phyloP scores from a whole-genome alignment of 2,113 vertebrate genomes.

The Callipepla squamata region DNA sequence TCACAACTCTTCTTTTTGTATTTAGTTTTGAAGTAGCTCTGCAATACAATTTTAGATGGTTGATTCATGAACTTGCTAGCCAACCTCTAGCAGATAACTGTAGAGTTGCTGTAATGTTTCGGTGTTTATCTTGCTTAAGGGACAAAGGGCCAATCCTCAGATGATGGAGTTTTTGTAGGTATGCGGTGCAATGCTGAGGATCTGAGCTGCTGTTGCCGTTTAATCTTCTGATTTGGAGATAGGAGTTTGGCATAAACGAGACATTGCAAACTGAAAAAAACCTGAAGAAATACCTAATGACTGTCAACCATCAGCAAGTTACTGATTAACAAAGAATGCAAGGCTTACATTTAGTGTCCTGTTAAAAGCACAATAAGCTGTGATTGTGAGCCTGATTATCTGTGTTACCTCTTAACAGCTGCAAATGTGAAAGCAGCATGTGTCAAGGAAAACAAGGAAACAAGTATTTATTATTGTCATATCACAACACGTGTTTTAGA shows the following conservation, averaged over 20 bases:
- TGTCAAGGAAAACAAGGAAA: conserved; percentile 50
- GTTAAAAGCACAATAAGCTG: conserved; percentile 57
- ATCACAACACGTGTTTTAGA: conserved; percentile 15
- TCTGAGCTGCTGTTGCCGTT: neutral
- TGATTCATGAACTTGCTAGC: conserved; percentile 27
- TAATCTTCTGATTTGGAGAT: neutral
- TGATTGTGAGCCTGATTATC: conserved; percentile 58
- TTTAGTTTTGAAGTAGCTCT: conserved; percentile 38
- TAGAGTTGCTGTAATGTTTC: neutral
- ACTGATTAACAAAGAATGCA: conserved; percentile 53
- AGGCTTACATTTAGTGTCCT: conserved; percentile 16
- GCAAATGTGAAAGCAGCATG: neutral
- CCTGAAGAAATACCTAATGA: neutral
- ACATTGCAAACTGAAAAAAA: neutral
- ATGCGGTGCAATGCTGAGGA: neutral
- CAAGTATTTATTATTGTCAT: conserved; percentile 46
- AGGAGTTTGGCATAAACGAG: neutral
- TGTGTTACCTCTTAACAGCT: conserved; percentile 35
- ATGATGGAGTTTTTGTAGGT: neutral
- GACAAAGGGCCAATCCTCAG: neutral
- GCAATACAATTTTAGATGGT: neutral
- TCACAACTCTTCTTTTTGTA: conserved; percentile 11
- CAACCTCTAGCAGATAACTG: conserved; percentile 18
- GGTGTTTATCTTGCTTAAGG: neutral
- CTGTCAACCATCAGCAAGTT: conserved; percentile 39